Conservation (phyloP, 1,140 invertebrate genomes). For the Drosophila jambulina region DNA sequence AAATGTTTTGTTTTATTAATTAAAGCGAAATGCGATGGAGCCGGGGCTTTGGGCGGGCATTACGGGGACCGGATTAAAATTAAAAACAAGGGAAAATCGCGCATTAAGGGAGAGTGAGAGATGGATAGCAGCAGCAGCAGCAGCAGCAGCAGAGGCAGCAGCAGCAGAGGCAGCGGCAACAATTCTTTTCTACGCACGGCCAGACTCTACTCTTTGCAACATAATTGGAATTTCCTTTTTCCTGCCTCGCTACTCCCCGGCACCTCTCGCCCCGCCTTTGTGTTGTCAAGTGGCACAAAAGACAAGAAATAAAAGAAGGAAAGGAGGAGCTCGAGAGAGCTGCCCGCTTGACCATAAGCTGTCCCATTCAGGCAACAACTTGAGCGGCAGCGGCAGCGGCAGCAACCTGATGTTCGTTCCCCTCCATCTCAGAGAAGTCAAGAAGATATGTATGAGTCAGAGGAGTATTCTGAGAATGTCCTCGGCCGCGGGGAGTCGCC, state of each 20-base stretch:
- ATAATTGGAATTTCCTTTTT: conserved; percentile 84
- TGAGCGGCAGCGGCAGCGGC: conserved; percentile 14
- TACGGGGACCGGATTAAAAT: conserved; percentile 67
- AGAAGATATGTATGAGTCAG: conserved; percentile 38
- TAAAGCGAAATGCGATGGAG: conserved; percentile 54
- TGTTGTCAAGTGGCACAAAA: conserved; percentile 54
- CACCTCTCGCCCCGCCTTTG: conserved; percentile 8
- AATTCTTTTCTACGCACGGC: conserved; percentile 80
- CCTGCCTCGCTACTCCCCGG: conserved; percentile 37
- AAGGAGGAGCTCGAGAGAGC: conserved; percentile 22
- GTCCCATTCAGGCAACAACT: conserved; percentile 38
- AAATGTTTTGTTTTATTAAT: conserved; percentile 60
- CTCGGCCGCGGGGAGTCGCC: conserved; percentile 10
- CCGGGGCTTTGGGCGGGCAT: not conserved
- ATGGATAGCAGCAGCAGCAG: not conserved
- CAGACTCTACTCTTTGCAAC: conserved; percentile 68
- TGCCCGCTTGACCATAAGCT: conserved; percentile 57
- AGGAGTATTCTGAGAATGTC: conserved; percentile 41
- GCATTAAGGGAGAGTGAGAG: conserved; percentile 15
- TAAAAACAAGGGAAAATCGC: conserved; percentile 55
- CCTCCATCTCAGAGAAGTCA: conserved; percentile 16
- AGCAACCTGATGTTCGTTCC: conserved; percentile 38
- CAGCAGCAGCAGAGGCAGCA: conserved; percentile 34
- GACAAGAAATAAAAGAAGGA: conserved; percentile 32
- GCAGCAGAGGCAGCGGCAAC: conserved; percentile 54